These are phyloP conservation scores for Leptatherina wallacei DNA, from an alignment of 2,797 vertebrate genomes.

Conservation along the genomic window DNA sequence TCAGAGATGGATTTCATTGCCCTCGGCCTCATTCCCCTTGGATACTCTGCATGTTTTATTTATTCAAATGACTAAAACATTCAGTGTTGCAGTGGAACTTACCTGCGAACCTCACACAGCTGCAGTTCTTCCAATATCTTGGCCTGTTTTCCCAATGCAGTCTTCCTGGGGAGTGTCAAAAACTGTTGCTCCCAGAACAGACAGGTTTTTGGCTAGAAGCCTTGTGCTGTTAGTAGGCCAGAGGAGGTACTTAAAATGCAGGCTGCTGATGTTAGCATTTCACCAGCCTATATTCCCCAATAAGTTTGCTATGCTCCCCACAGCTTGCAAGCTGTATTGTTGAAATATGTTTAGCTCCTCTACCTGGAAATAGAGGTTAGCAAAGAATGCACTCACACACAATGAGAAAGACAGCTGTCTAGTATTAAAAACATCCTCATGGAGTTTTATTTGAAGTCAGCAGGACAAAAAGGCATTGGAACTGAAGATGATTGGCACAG, in stretches of 20 bases:
- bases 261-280: background rate
- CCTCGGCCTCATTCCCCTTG: background rate
- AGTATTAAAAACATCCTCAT: conserved; percentile 56
- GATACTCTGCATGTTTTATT: background rate
- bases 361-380: background rate
- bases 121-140: background rate
- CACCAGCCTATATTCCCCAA: background rate
- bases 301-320: background rate
- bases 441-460: conserved; percentile 72
- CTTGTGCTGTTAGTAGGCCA: background rate
- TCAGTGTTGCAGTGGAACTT: background rate
- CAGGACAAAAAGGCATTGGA: conserved; percentile 58
- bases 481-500: conserved; percentile 73
- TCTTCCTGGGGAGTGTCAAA: background rate
- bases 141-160: background rate
- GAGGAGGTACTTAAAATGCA: background rate
- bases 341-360: conserved; percentile 2
- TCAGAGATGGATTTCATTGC: background rate
- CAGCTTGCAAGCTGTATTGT: background rate
- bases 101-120: background rate
- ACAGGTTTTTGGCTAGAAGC: background rate
- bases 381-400: background rate
- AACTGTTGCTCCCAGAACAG: background rate
- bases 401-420: conserved; percentile 25
- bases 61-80: background rate